Base-by-base conservation (phyloP, 2,113 vertebrate species). In the Hippocampus zosterae region DNA sequence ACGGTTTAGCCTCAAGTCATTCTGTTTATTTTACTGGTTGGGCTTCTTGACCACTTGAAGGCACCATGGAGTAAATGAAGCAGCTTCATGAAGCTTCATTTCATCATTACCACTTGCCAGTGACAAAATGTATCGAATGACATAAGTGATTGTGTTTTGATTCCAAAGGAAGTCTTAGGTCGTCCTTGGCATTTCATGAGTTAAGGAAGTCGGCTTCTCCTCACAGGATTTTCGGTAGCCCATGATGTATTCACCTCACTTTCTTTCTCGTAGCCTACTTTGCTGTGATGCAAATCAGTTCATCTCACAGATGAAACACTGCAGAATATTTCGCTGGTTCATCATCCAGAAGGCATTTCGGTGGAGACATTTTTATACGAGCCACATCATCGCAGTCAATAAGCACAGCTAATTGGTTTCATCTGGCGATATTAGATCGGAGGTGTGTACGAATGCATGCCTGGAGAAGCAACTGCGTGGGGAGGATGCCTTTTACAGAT, bases 161-260 rank as follows among this genome's bases (percentile, higher is more conserved):
- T 37, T 37, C 33, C 33, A 37, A 37, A 37, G 5, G 42, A 13
- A 13, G 2, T 13, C 42, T 44, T 5, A 44, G 42, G 3, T 13
- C 2, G 2, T 44, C 42, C 42, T 44, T 37, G 33, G 33, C 33
- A 37, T 37, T 37, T 37, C 33, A 37, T 7, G 33, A 37, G 33
- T 37, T 3, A 44, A 78, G 82, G 76, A 81, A 77, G 79, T 25
- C 5, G 40, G 37, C 33, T 79, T 84, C 86, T 84, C 77, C 72
- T 82, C 52, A 74, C 48, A 81, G 80, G 66, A 68, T 48, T 33
- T n/a, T 53, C n/a, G 1, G 15, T 9, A 18, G 7, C 18, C 21
- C 27, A 62, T 70, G 61, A n/a, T 68, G 61, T 74, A 48, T 13
- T 27, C 53, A 10, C 3, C 60, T 21, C 60, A 37, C 18, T 19